Evolutionary conservation across 2,797 vertebrate species (phyloP), one percentile per base, ranked within the genome.

Genomic region (Malacoraja senta): DNA sequence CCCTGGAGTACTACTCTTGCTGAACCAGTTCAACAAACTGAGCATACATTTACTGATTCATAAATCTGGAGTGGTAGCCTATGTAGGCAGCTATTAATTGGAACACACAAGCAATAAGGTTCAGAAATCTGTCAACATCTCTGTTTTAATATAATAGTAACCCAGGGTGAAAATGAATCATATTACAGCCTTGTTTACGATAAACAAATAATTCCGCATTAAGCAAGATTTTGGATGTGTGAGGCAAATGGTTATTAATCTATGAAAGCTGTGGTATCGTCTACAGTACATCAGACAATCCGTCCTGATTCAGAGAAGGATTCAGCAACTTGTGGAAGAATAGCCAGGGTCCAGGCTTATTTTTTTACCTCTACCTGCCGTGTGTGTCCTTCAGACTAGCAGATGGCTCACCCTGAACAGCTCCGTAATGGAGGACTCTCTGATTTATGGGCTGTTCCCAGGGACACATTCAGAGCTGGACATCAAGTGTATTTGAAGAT

Each of bases 1-100:
- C 58, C 21, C 72, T 15, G 44, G 38, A 92, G 74, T 35, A 76
- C n/a, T 92, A 26, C 90, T 74, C 71, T 92, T 76, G 29, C 71
- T 53, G 71, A 32, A 72, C 65, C 26, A 72, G 88, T 91, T 91
- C n/a, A 92, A 76, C 72, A 15, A 92, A 92, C 72, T 72, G 90
- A 79, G 94, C 86, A 94, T 29, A 93, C 94, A 94, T 94, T 13
- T 91, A 93, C 0, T 65, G 38, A 94, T 94, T 78, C 80, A 93
- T 93, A 93, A 93, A 92, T 58, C 65, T 93, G 10, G 71, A 92
- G 24, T 76, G 71, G 90, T 93, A 65, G 94, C 77, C 94, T 94
- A 91, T 38, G 95, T 95, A 96, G 95, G 94, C 95, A 94, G 84
- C 93, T 96, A 95, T 96, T 96, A 97, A 96, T 96, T 97, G 96